A percentile compares a stretch with the other conserved stretches of the same genome.
Conservation (phyloP, 2,113 vertebrate species). For the Bujurquina vittata region DNA sequence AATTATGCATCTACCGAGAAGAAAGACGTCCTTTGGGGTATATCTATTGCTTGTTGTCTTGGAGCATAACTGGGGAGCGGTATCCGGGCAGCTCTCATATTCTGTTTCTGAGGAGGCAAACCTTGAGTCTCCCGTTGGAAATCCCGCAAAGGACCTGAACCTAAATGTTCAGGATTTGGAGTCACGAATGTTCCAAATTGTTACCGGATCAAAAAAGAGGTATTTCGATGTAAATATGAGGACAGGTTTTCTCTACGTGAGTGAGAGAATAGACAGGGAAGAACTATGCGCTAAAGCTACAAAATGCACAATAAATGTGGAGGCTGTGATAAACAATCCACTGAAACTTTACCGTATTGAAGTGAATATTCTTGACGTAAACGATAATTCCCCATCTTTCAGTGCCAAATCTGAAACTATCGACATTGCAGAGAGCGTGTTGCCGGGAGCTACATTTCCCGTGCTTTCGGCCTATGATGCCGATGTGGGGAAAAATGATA, state of each 20-base stretch:
- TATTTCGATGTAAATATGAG: slow-evolving; percentile 79
- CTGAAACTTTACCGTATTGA: slow-evolving; percentile 72
- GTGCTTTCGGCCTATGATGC: slow-evolving; percentile 55
- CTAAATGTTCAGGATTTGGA: slow-evolving; percentile 73
- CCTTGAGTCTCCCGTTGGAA: slow-evolving; percentile 76
- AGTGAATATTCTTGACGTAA: slow-evolving; percentile 70
- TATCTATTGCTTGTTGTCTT: slow-evolving; percentile 43
- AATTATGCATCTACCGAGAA: slow-evolving; percentile 32
- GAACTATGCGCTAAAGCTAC: slow-evolving; percentile 52
- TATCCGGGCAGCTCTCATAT: slow-evolving; percentile 69
- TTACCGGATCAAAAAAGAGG: slow-evolving; percentile 68
- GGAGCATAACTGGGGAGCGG: slow-evolving; percentile 38
- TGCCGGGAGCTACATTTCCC: slow-evolving; percentile 57
- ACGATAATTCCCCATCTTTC: slow-evolving; percentile 75
- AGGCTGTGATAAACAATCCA: slow-evolving; percentile 72
- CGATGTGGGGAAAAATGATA: slow-evolving; percentile 63
- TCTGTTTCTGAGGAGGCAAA: slow-evolving; percentile 78
- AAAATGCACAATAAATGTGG: slow-evolving; percentile 62
- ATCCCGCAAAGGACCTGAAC: slow-evolving; percentile 78
- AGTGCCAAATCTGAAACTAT: slow-evolving; percentile 41
- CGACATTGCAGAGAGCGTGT: slow-evolving; percentile 59
- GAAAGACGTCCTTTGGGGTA: not conserved
- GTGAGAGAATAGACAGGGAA: slow-evolving; percentile 71
- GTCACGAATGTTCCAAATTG: slow-evolving; percentile 73
- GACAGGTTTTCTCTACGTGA: slow-evolving; percentile 73